These are phyloP conservation scores for Megaustenia siamemsis DNA, from an alignment of 2,888 invertebrate genomes.

Conservation along the genomic window DNA sequence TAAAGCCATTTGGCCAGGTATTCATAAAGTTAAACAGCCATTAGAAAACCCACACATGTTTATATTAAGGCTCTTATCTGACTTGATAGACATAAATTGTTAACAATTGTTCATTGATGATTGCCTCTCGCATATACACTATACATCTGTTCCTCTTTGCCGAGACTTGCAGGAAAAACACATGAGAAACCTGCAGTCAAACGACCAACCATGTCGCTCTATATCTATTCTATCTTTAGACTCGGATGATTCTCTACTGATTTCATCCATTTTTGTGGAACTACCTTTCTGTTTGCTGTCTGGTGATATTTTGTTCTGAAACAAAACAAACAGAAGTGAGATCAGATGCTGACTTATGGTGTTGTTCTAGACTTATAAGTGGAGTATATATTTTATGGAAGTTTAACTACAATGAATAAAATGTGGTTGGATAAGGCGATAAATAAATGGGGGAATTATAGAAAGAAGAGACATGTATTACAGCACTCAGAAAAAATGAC, in stretches of 20 bases:
- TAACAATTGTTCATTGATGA: not conserved
- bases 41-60: not conserved
- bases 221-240: constrained; percentile 83
- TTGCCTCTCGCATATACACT: not conserved
- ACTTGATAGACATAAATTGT: not conserved
- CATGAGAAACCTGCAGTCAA: constrained; percentile 82
- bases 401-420: too few relatives aligned
- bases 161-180: constrained; percentile 65
- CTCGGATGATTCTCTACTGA: constrained; percentile 80
- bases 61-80: not conserved
- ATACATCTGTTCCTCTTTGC: constrained; percentile 50
- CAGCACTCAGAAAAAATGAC: too few relatives aligned
- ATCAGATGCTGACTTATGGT: too few relatives aligned
- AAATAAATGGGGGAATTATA: too few relatives aligned
- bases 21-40: not conserved
- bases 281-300: constrained; percentile 27
- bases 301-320: constrained; percentile 15
- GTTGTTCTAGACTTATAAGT: too few relatives aligned
- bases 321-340: not conserved
- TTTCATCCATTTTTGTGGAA: constrained; percentile 78
- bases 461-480: too few relatives aligned
- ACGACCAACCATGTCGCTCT: constrained; percentile 82
- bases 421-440: too few relatives aligned
- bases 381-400: too few relatives aligned
- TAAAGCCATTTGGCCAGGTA: too few relatives aligned